Base-by-base conservation (phyloP, 2,888 invertebrate species). In the Drosophila suboccidentalis region DNA sequence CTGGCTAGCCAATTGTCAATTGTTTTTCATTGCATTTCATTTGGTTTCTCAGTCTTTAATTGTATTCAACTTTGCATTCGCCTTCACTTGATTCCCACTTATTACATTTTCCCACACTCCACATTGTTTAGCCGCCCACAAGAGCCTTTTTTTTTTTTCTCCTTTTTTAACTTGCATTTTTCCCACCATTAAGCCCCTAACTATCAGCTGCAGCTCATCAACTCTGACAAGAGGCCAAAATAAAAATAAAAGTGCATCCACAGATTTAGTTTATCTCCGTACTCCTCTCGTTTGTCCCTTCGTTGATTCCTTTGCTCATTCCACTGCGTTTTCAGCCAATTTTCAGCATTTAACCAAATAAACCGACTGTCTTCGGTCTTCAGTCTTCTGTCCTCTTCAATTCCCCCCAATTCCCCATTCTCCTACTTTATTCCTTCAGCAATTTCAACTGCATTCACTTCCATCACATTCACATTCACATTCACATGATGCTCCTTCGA, bases 291-390 rank as follows among this genome's bases (percentile, higher is more conserved):
- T 29, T 8, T 29, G 29, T 34, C 39, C 29, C 36, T 32, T 11
- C 32, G 38, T n/a, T 53, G 36, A n/a, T 9, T 5, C 15, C 5
- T 41, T 4, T 10, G n/a, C 15, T 1, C 4, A 41, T 19, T 19
- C 29, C 66, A 59, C 54, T 75, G 66, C 84, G 70, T 78, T 87
- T 81, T 87, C 29, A 29, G 79, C 82, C 89, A 84, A 89, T 85
- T 85, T 87, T 72, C 82, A 81, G 74, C 84, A 84, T 89, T 85
- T 85, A 89, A 77, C 89, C 87, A 85, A 85, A 85, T 85, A 89
- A 85, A 85, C 76, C 76, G 68, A 53, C 59, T 71, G 50, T 54
- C 49, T 41, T 41, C 26, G 0, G 26, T 26, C 26, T 26, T 26
- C n/a, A n/a, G n/a, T n/a, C 26, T 26, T 26, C 26, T 26, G 0